Conservation (phyloP, 2,113 vertebrate genomes). For the Carassius gibelio region DNA sequence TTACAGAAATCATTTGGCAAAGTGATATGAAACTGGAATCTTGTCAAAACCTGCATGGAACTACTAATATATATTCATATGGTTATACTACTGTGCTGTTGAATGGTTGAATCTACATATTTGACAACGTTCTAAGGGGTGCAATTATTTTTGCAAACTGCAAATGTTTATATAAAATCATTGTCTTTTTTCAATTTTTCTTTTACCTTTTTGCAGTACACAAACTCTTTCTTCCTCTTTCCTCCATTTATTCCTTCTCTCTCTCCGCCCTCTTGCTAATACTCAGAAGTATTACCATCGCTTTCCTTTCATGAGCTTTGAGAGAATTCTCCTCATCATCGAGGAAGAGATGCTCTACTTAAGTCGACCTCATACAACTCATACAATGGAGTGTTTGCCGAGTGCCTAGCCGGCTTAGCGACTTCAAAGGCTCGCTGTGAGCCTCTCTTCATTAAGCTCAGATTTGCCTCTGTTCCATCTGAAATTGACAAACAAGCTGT, state of each 20-base stretch:
- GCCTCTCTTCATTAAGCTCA: constrained; percentile 38
- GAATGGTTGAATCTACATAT: no score
- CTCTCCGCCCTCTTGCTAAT: not conserved
- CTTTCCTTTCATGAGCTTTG: constrained; percentile 34
- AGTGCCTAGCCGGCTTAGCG: constrained; percentile 26
- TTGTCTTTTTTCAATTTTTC: not conserved
- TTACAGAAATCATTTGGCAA: no score
- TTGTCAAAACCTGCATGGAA: no score
- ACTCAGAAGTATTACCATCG: constrained; percentile 24
- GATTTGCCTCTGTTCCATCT: constrained; percentile 40
- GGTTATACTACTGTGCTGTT: no score
- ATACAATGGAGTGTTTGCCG: constrained; percentile 38
- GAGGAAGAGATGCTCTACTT: constrained; percentile 22
- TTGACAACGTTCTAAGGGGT: no score
- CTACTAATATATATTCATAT: no score
- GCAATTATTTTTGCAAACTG: no score
- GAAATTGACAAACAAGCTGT: constrained; percentile 41
- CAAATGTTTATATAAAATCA: not conserved
- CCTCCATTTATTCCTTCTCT: not conserved
- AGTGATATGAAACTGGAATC: no score
- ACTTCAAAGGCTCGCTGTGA: constrained; percentile 42
- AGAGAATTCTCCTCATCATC: constrained; percentile 34
- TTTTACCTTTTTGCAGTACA: not conserved
- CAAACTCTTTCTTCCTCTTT: not conserved
- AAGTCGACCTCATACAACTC: constrained; percentile 11